Conservation (phyloP, 2,888 invertebrate species). For the Podotricha telesiphe region DNA sequence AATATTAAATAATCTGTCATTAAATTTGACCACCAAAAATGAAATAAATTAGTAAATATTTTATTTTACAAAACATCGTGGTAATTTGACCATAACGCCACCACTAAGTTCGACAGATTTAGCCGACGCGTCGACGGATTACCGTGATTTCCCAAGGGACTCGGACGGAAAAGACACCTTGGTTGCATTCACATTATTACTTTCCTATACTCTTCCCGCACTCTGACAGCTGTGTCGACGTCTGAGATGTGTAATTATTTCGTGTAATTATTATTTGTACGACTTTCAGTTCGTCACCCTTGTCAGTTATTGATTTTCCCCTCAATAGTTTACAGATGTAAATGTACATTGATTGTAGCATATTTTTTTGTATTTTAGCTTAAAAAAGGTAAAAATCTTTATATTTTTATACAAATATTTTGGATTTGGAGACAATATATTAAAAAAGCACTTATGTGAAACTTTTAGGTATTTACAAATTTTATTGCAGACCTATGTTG, state of each 20-base stretch:
- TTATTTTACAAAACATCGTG: slow-evolving; percentile 7
- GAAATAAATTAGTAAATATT: too few relatives aligned
- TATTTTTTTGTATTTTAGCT: too few relatives aligned
- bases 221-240: slow-evolving; percentile 58
- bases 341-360: too few relatives aligned
- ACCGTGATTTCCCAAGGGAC: slow-evolving; percentile 82
- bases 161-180: slow-evolving; percentile 81
- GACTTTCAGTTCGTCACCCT: slow-evolving; percentile 30
- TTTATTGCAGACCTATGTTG: too few relatives aligned
- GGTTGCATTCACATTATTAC: slow-evolving; percentile 77
- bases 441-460: too few relatives aligned
- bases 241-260: slow-evolving; percentile 70
- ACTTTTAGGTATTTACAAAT: too few relatives aligned
- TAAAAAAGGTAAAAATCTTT: too few relatives aligned
- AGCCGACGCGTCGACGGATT: slow-evolving; percentile 75
- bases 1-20: too few relatives aligned
- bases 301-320: slow-evolving; percentile 6
- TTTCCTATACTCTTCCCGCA: slow-evolving; percentile 63
- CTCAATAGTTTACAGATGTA: slow-evolving; percentile 15
- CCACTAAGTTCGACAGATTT: slow-evolving; percentile 69
- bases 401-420: too few relatives aligned
- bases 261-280: slow-evolving; percentile 41
- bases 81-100: slow-evolving; percentile 41
- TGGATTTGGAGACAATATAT: too few relatives aligned
- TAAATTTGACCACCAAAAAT: too few relatives aligned